phyloP scores from a whole-genome alignment of 2,797 vertebrate genomes.

The Australoheros facetus region DNA sequence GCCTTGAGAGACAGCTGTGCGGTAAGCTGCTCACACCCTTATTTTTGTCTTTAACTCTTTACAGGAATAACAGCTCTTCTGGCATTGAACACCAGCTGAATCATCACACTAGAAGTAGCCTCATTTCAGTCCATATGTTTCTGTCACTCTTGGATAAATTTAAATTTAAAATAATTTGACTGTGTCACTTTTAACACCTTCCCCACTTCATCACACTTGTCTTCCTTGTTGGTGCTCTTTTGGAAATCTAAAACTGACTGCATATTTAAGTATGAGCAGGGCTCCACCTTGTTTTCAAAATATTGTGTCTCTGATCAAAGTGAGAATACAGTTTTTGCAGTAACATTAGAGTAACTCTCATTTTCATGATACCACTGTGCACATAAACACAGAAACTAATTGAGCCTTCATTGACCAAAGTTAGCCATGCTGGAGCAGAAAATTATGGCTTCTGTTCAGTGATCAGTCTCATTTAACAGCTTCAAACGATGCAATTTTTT shows the following conservation, averaged over 20 bases:
- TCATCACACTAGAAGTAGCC: slow-evolving; percentile 18
- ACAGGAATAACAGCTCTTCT: slow-evolving; percentile 21
- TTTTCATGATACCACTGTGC: neutral
- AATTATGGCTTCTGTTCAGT: neutral
- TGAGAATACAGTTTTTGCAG: neutral
- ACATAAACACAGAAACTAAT: neutral
- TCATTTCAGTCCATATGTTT: slow-evolving; percentile 7
- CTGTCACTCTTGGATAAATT: neutral
- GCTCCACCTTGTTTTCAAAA: neutral
- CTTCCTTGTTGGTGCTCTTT: neutral
- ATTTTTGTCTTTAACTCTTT: slow-evolving; percentile 8
- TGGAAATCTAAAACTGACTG: neutral
- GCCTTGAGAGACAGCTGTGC: slow-evolving; percentile 98
- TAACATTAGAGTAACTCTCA: neutral
- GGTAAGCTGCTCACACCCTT: slow-evolving; percentile 81
- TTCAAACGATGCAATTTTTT: neutral
- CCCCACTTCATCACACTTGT: neutral
- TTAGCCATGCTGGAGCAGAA: neutral
- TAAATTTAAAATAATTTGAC: slow-evolving; percentile 14
- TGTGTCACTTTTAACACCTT: neutral
- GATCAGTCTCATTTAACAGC: neutral
- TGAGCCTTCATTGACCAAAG: neutral
- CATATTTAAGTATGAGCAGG: neutral
- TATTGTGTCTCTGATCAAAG: neutral
- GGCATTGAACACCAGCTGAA: slow-evolving; percentile 19